phyloP scores from a whole-genome alignment of 1,140 invertebrate species.

The Pogonomyrmex barbatus region DNA sequence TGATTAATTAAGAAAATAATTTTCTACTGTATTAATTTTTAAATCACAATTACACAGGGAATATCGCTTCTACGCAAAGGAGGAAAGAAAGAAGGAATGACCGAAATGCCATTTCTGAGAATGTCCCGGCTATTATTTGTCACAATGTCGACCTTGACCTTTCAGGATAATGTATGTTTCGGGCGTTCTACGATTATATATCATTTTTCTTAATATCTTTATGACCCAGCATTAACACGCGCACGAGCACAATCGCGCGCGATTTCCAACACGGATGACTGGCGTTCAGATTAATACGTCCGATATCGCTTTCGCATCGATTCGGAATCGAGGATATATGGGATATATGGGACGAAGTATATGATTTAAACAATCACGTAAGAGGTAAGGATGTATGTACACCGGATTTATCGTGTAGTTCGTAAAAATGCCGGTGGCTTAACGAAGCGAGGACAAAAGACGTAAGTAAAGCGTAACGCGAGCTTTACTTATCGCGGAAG shows the following conservation, averaged over 20 bases:
- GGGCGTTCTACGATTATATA: neutral
- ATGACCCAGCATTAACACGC: neutral
- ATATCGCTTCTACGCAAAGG: neutral
- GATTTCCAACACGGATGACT: neutral
- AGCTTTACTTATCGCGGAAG: slow-evolving; percentile 26
- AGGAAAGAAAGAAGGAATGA: neutral
- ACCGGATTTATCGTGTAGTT: neutral
- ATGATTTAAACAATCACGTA: neutral
- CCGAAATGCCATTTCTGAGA: neutral
- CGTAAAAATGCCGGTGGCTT: slow-evolving; percentile 23
- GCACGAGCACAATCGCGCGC: neutral
- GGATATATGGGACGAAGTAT: neutral
- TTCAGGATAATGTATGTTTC: neutral
- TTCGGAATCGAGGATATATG: neutral
- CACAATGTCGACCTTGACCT: neutral
- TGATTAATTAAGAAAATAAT: no score
- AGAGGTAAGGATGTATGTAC: neutral
- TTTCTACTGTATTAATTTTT: neutral
- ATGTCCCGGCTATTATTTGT: neutral
- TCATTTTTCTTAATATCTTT: slow-evolving; percentile 8
- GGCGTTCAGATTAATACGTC: neutral
- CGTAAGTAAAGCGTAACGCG: slow-evolving; percentile 11
- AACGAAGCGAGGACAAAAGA: slow-evolving; percentile 1
- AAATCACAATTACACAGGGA: neutral
- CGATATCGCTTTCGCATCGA: neutral